Base-by-base conservation (phyloP, 92 coral and sea anemone genomes). In the Paragorgia papillata region DNA sequence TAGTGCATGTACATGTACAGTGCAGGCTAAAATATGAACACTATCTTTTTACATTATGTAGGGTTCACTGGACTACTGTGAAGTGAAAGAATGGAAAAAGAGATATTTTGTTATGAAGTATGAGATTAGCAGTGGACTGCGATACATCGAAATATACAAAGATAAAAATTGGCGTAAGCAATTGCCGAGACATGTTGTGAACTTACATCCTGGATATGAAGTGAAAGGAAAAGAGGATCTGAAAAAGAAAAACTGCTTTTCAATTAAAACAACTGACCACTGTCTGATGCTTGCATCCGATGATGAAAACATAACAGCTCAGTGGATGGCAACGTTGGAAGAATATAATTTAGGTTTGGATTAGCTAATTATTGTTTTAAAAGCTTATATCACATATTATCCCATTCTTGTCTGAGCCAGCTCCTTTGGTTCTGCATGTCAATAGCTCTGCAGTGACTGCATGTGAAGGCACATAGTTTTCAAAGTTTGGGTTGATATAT, bases 101-200 rank as follows among this genome's bases (percentile, higher is more conserved):
- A 91, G 98, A 19, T 79, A 94, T 84, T 94, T 94, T 69, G 97
- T 94, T 14, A 85, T 90, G 75, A 94, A 94, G 58, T 91, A 94
- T 63, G 85, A 88, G 34, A 75, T 88, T 21, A 82, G 87, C 0
- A 94, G 98, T 69, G 90, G 85, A 67, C 87, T 86, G 1, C 87
- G 87, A 66, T 88, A 96, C 34, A 62, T 94, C 27, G 98, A 94
- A 59, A 86, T 88, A 34, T 94, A 89, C 83, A 82, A 90, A 34
- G 90, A 80, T 63, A 88, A 89, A 83, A 85, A 90, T 63, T 88
- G 98, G 89, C 82, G 91, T 3, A 89, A 85, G 49, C 84, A 92
- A 48, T 91, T 88, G 22, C 91, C 98, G 6, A 90, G 84, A 62
- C 97, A 96, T 12, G 98, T 94, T 7, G 80, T 94, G 19, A 86